Percentiles rank a stretch among this genome's conserved stretches.
Conservation (phyloP, 2,888 invertebrate genomes). For the Acleris emargana region DNA sequence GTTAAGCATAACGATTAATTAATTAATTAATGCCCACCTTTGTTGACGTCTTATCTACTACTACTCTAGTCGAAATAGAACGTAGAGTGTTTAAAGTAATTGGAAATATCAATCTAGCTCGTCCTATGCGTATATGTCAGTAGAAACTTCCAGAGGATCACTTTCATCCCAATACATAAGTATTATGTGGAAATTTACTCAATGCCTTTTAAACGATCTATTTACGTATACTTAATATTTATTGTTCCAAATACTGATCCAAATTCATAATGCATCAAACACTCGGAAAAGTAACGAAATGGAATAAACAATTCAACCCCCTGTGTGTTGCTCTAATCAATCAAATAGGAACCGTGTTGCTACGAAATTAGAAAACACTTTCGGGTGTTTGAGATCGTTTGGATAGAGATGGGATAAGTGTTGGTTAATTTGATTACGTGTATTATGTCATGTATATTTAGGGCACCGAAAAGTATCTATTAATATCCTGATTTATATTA, state of each 20-base stretch:
- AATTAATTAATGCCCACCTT: too few relatives aligned
- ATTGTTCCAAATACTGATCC: conserved; percentile 25
- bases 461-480: not conserved
- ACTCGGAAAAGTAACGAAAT: conserved; percentile 34
- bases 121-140: too few relatives aligned
- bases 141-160: too few relatives aligned
- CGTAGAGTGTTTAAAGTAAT: too few relatives aligned
- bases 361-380: conserved; percentile 59
- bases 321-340: conserved; percentile 51
- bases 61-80: too few relatives aligned
- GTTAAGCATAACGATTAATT: too few relatives aligned
- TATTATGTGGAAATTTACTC: too few relatives aligned
- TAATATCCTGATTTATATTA: not conserved
- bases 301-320: conserved; percentile 39
- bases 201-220: too few relatives aligned
- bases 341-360: conserved; percentile 47
- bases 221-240: conserved; percentile 11
- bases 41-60: too few relatives aligned
- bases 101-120: too few relatives aligned
- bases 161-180: too few relatives aligned
- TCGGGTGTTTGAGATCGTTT: conserved; percentile 60
- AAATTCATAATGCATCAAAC: conserved; percentile 34
- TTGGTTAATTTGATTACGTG: conserved; percentile 4
- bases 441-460: not conserved
- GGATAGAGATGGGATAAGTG: conserved; percentile 33